Evolutionary conservation across 2,888 invertebrate species (phyloP).

Genomic region (Lasioglossum pauxillum): DNA sequence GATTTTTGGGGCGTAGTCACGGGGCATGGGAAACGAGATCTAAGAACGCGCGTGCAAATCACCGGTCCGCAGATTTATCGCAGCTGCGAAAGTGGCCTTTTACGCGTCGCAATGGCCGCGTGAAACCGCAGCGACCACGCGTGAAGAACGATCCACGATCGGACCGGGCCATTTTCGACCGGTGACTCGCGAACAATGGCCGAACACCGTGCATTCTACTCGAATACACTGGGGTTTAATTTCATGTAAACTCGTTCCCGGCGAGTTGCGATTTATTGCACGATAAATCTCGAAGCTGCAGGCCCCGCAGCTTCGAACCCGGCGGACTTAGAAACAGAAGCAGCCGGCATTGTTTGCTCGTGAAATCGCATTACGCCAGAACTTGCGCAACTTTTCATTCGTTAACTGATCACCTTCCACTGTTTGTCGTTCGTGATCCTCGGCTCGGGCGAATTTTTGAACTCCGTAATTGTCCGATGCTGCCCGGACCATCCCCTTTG

Average conservation of each 20-base stretch:
- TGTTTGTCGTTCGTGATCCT: conserved; percentile 13
- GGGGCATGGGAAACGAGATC: not conserved
- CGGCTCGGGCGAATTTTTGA: not conserved
- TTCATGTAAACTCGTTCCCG: conserved; percentile 41
- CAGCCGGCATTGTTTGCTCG: conserved; percentile 24
- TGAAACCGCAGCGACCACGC: conserved; percentile 27
- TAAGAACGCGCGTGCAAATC: not conserved
- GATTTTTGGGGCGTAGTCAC: not conserved
- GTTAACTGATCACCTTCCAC: conserved; percentile 14
- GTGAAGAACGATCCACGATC: conserved; percentile 27
- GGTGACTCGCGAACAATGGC: conserved; percentile 29
- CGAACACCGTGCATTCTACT: conserved; percentile 32
- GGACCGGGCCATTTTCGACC: conserved; percentile 18
- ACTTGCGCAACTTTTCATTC: conserved; percentile 19
- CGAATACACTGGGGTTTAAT: conserved; percentile 35
- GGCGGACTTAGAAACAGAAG: conserved; percentile 39
- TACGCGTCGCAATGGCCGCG: conserved; percentile 9
- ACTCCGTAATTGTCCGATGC: conserved; percentile 1
- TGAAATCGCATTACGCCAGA: conserved; percentile 17
- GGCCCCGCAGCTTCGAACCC: conserved; percentile 14
- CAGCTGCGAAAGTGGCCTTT: conserved; percentile 11
- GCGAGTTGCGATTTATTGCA: conserved; percentile 32
- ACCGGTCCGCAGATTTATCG: conserved; percentile 13
- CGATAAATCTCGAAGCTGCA: conserved; percentile 35
- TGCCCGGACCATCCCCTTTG: too few relatives aligned